Conservation (phyloP, 2,113 vertebrate genomes). For the Varanus salvator region DNA sequence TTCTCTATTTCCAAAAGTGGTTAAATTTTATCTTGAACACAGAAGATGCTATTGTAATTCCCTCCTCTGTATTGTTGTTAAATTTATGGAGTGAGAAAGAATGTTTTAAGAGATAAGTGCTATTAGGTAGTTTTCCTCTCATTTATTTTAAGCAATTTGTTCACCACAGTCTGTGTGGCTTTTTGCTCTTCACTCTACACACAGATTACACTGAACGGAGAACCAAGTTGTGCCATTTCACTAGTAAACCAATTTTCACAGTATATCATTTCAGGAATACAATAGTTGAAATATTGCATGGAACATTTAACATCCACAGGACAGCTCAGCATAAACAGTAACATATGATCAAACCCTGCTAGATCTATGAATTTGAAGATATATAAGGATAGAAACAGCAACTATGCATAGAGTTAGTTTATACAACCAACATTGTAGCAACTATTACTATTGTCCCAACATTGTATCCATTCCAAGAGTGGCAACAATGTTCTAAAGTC, state of each 20-base stretch:
- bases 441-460: too few relatives aligned
- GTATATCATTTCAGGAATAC: slow-evolving; percentile 24
- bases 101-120: slow-evolving; percentile 28
- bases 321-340: slow-evolving; percentile 21
- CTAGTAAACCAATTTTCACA: slow-evolving; percentile 31
- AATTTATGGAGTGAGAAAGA: slow-evolving; percentile 27
- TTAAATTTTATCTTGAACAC: slow-evolving; percentile 32
- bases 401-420: not conserved
- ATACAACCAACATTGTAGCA: not conserved
- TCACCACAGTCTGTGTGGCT: not conserved
- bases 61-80: slow-evolving; percentile 31
- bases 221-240: slow-evolving; percentile 17
- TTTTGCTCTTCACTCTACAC: not conserved
- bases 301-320: slow-evolving; percentile 42
- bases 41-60: slow-evolving; percentile 34
- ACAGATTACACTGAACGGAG: not conserved
- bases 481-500: not conserved
- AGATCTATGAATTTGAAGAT: slow-evolving; percentile 43
- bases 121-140: slow-evolving; percentile 33
- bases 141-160: slow-evolving; percentile 15
- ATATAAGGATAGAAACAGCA: not conserved
- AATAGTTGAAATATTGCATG: slow-evolving; percentile 37
- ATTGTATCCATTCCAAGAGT: too few relatives aligned
- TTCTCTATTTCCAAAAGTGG: slow-evolving; percentile 32
- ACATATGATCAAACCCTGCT: slow-evolving; percentile 41